These are phyloP conservation scores for Trachelus tabidus DNA, from an alignment of 2,888 invertebrate species.

Conservation along the genomic window DNA sequence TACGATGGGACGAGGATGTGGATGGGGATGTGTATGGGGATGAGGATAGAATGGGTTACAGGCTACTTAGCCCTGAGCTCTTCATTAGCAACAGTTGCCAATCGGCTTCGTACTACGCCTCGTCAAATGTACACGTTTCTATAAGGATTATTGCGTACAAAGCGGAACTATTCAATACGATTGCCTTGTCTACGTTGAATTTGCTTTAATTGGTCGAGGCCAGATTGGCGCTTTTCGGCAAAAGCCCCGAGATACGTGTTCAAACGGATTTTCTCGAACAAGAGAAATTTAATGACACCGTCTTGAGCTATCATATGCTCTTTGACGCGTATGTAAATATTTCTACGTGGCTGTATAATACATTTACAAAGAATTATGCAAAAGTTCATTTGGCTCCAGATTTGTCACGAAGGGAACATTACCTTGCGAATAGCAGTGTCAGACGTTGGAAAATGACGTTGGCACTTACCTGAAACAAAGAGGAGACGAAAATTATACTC, in stretches of 20 bases:
- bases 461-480: conserved; percentile 58
- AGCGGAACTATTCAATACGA: not conserved
- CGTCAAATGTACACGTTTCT: conserved; percentile 1
- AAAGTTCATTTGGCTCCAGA: not conserved
- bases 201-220: not conserved
- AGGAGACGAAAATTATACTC: conserved; percentile 30
- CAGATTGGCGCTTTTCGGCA: not conserved
- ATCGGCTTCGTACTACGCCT: conserved; percentile 31
- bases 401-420: not conserved
- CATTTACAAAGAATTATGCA: not conserved
- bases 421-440: not conserved
- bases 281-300: not conserved
- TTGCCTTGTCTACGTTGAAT: not conserved
- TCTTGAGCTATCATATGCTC: not conserved
- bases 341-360: not conserved
- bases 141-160: not conserved
- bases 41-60: conserved; percentile 49
- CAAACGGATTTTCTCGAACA: not conserved
- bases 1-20: conserved; percentile 33
- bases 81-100: conserved; percentile 54
- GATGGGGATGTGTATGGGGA: conserved; percentile 28
- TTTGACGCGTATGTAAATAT: not conserved
- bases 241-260: not conserved
- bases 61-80: conserved; percentile 58
- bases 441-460: not conserved